phyloP scores from a whole-genome alignment of 1,140 invertebrate genomes.

The Drosophila navojoa region DNA sequence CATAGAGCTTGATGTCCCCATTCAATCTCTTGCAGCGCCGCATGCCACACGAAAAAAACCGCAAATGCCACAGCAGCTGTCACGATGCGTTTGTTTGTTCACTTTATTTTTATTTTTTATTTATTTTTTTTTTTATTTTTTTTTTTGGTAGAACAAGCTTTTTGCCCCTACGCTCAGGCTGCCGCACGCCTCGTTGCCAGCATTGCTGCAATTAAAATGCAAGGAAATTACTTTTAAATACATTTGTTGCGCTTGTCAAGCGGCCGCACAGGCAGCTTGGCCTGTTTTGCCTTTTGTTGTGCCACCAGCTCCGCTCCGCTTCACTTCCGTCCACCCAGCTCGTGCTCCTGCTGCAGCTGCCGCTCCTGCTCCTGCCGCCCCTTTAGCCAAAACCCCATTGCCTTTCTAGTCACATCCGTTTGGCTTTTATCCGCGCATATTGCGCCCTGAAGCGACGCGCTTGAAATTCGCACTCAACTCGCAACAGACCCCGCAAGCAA shows the following conservation, averaged over 20 bases:
- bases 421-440: constrained; percentile 50
- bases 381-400: constrained; percentile 21
- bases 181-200: constrained; percentile 28
- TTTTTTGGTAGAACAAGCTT: constrained; percentile 7
- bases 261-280: constrained; percentile 19
- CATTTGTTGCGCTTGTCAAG: constrained; percentile 55
- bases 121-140: neutral
- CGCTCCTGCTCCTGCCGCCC: too few relatives aligned
- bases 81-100: constrained; percentile 25
- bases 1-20: constrained; percentile 2
- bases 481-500: neutral
- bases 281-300: constrained; percentile 11
- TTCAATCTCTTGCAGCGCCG: constrained; percentile 21
- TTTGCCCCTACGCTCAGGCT: neutral
- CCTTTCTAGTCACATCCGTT: constrained; percentile 52
- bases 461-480: constrained; percentile 39
- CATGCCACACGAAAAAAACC: constrained; percentile 21
- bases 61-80: constrained; percentile 12
- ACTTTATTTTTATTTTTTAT: too few relatives aligned
- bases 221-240: constrained; percentile 54
- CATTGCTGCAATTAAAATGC: constrained; percentile 72
- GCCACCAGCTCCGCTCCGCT: constrained; percentile 1
- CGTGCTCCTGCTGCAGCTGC: neutral
- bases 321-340: too few relatives aligned
- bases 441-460: constrained; percentile 33